A percentile compares a stretch with the other conserved stretches of the same genome.
These are phyloP conservation scores for Odontophorus gujanensis DNA, from an alignment of 2,113 vertebrate genomes.

Conservation along the genomic window DNA sequence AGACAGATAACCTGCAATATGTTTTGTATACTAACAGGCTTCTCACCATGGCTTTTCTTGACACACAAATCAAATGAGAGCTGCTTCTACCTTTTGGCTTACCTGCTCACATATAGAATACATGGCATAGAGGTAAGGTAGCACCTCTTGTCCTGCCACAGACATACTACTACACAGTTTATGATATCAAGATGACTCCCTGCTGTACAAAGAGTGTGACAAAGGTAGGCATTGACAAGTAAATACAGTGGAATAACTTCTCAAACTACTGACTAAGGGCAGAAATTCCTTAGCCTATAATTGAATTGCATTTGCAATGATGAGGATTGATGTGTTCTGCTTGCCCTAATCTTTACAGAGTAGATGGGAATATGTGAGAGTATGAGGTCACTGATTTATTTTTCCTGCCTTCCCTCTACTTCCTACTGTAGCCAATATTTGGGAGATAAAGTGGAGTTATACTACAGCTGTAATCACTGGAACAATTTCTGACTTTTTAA, in stretches of 20 bases:
- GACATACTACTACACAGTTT: background rate
- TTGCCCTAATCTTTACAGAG: background rate
- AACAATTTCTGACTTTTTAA: background rate
- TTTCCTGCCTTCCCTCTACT: background rate
- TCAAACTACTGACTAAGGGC: background rate
- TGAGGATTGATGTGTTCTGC: background rate
- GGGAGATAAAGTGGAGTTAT: background rate
- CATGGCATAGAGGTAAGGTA: rapidly evolving
- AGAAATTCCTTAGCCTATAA: background rate
- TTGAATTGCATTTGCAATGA: background rate
- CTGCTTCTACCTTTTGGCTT: background rate
- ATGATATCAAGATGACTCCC: background rate
- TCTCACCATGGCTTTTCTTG: background rate
- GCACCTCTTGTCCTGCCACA: background rate
- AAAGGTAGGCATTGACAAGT: background rate
- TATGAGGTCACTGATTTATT: background rate
- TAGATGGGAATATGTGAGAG: background rate
- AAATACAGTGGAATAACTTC: background rate
- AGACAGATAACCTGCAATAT: background rate
- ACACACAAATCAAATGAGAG: background rate
- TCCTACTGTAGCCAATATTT: background rate
- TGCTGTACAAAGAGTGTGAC: background rate
- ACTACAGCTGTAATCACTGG: background rate
- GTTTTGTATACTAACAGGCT: background rate
- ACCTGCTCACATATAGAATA: background rate